phyloP scores from a whole-genome alignment of 2,888 invertebrate genomes.

The Cetonia aurata region DNA sequence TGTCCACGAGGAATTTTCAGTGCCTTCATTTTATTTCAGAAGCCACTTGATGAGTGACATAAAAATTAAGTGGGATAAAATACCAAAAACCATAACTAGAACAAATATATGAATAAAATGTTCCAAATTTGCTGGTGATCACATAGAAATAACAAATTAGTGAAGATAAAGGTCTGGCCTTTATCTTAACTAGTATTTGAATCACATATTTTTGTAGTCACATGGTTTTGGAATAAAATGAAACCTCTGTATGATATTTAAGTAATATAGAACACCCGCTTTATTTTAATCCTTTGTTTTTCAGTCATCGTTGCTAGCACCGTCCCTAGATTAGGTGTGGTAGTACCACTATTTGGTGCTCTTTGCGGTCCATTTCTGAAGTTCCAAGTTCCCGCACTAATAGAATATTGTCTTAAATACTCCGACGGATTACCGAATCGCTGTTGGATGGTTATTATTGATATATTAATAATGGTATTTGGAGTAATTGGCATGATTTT shows the following conservation, averaged over 20 bases:
- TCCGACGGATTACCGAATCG: conserved; percentile 15
- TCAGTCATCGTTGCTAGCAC: conserved; percentile 16
- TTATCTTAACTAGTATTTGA: too few relatives aligned
- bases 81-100: too few relatives aligned
- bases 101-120: too few relatives aligned
- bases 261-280: neutral
- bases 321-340: conserved; percentile 1
- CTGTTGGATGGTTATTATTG: conserved; percentile 28
- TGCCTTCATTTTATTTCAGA: too few relatives aligned
- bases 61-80: neutral
- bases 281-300: neutral
- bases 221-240: too few relatives aligned
- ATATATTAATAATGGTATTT: conserved; percentile 29
- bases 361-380: conserved; percentile 31
- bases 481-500: conserved; percentile 15
- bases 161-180: too few relatives aligned
- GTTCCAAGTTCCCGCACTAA: conserved; percentile 30
- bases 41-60: too few relatives aligned
- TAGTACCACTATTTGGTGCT: conserved; percentile 21
- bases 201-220: too few relatives aligned
- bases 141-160: too few relatives aligned
- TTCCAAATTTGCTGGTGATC: too few relatives aligned
- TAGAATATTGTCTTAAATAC: conserved; percentile 40
- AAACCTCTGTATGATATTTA: neutral
- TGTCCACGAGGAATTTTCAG: too few relatives aligned